Evolutionary conservation across 2,888 invertebrate genomes (phyloP).

Genomic region (Conomelus anceps): DNA sequence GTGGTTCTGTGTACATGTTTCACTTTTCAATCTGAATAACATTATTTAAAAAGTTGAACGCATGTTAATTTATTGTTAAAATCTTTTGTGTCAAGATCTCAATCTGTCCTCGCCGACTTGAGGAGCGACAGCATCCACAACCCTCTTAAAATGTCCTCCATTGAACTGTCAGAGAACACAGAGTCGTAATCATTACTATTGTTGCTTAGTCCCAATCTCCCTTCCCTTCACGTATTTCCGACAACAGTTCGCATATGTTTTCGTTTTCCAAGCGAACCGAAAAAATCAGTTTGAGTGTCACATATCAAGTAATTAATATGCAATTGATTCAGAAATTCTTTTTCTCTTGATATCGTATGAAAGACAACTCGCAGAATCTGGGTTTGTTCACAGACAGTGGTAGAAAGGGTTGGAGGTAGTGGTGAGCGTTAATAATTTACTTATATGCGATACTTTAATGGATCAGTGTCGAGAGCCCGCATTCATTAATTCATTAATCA

Average conservation of each 20-base stretch:
- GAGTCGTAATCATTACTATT: neutral
- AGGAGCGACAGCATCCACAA: neutral
- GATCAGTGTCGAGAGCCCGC: too few relatives aligned
- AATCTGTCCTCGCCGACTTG: neutral
- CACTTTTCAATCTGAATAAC: neutral
- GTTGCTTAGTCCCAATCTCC: neutral
- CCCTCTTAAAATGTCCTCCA: neutral
- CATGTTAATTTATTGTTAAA: neutral
- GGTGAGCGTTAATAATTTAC: neutral
- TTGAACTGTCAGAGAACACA: too few relatives aligned
- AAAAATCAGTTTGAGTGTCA: neutral
- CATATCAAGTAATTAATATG: neutral
- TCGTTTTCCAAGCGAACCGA: neutral
- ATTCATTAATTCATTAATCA: neutral
- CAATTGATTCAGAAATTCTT: neutral
- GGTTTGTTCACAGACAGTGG: neutral
- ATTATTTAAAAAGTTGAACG: neutral
- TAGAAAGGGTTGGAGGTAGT: neutral
- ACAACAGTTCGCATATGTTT: neutral
- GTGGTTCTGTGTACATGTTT: neutral
- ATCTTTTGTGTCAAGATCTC: neutral
- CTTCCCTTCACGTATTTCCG: neutral
- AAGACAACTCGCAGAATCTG: neutral
- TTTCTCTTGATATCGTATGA: neutral
- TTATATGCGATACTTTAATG: neutral